These are phyloP conservation scores for Tipula vernalis DNA, from an alignment of 2,888 invertebrate species.

Conservation along the genomic window DNA sequence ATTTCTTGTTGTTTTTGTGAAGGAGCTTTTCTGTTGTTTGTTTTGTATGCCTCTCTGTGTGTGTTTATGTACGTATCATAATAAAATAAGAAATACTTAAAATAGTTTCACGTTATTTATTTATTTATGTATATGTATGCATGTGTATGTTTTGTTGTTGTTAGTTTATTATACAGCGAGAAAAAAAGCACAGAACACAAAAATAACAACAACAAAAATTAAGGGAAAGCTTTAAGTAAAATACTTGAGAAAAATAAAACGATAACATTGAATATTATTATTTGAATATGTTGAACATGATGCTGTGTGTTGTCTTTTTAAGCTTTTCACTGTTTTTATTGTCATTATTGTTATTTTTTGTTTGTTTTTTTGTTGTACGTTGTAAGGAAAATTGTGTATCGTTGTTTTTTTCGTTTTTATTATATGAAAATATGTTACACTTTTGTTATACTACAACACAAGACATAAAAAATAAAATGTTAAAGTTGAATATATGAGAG, in stretches of 20 bases:
- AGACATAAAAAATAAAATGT: not conserved
- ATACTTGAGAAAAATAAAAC: not conserved
- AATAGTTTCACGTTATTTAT: not conserved
- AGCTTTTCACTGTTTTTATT: not conserved
- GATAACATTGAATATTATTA: not conserved
- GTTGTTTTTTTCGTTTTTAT: not conserved
- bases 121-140: not conserved
- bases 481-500: not conserved
- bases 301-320: not conserved
- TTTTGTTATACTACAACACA: not conserved
- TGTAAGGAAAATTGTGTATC: not conserved
- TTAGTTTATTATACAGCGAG: not conserved
- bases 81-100: not conserved
- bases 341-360: not conserved
- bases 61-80: not conserved
- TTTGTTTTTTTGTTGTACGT: not conserved
- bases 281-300: not conserved
- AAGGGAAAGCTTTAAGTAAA: not conserved
- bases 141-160: not conserved
- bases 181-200: not conserved
- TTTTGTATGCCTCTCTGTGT: not conserved
- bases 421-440: slow-evolving; percentile 4
- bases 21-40: not conserved
- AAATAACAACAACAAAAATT: not conserved
- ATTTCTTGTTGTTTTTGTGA: not conserved